phyloP scores from a whole-genome alignment of 2,113 vertebrate species.

The Perca fluviatilis region DNA sequence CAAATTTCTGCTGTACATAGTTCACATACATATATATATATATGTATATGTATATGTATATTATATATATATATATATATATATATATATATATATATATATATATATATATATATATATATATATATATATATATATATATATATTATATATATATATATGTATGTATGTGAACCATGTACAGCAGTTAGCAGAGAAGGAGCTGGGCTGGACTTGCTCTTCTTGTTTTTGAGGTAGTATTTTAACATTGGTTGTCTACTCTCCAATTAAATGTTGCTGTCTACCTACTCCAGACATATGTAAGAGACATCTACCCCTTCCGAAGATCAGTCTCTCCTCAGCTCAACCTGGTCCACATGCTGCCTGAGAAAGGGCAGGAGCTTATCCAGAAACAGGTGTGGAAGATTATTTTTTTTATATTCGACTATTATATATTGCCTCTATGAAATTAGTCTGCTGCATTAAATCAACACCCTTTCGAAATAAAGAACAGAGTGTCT shows the following conservation, averaged over 20 bases:
- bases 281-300: slow-evolving; percentile 89
- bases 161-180: background rate
- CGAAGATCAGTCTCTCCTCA: slow-evolving; percentile 97
- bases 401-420: background rate
- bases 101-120: too few relatives aligned
- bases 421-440: too few relatives aligned
- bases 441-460: background rate
- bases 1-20: too few relatives aligned
- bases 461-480: background rate
- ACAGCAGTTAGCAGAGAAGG: background rate
- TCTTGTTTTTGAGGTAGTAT: background rate
- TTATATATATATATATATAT: too few relatives aligned
- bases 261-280: background rate
- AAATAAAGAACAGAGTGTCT: background rate
- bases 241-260: background rate
- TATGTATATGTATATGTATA: too few relatives aligned
- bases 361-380: slow-evolving; percentile 96
- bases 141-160: too few relatives aligned
- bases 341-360: slow-evolving; percentile 97
- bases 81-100: too few relatives aligned
- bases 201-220: background rate
- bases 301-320: slow-evolving; percentile 98
- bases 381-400: slow-evolving; percentile 95
- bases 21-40: too few relatives aligned
- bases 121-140: too few relatives aligned